Percentiles rank a stretch among this genome's conserved stretches.
These are phyloP conservation scores for Lasioglossum figueresi DNA, from an alignment of 2,888 invertebrate genomes.

Conservation along the genomic window DNA sequence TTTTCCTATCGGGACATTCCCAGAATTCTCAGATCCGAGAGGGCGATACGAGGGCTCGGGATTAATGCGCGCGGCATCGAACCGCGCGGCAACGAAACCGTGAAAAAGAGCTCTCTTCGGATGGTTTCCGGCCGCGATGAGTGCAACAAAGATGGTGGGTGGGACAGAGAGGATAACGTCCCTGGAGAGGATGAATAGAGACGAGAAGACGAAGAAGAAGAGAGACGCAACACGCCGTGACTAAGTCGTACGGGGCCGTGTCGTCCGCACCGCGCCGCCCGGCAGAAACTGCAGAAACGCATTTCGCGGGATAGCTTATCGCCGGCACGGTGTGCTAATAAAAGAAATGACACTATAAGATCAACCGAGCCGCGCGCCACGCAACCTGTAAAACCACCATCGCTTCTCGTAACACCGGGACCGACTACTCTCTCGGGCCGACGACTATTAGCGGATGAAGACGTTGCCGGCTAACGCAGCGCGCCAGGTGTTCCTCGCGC, in stretches of 20 bases:
- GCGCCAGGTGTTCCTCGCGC: slow-evolving; percentile 46
- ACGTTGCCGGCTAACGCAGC: slow-evolving; percentile 31
- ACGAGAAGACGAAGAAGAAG: background rate
- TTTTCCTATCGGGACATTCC: slow-evolving; percentile 53
- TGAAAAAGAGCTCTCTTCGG: slow-evolving; percentile 32
- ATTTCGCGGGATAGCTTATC: slow-evolving; percentile 44
- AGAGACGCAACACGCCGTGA: background rate
- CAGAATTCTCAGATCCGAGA: slow-evolving; percentile 43
- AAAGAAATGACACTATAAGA: slow-evolving; percentile 55
- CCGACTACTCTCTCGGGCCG: background rate
- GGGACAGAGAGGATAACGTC: background rate
- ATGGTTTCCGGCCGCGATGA: background rate
- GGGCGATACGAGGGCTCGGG: slow-evolving; percentile 21
- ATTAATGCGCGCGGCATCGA: slow-evolving; percentile 43
- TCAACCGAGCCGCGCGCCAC: slow-evolving; percentile 42
- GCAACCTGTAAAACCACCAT: slow-evolving; percentile 39
- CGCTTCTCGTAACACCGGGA: slow-evolving; percentile 21
- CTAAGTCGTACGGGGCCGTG: background rate
- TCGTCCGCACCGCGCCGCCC: background rate
- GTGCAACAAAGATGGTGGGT: background rate
- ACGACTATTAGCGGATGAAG: slow-evolving; percentile 54
- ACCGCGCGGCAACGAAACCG: slow-evolving; percentile 27
- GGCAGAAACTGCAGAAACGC: slow-evolving; percentile 23
- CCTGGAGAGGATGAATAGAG: background rate
- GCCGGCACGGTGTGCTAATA: slow-evolving; percentile 38